Evolutionary conservation across 2,888 invertebrate species (phyloP), one percentile per base, ranked within the genome.

Genomic region (Salpingus planirostris): DNA sequence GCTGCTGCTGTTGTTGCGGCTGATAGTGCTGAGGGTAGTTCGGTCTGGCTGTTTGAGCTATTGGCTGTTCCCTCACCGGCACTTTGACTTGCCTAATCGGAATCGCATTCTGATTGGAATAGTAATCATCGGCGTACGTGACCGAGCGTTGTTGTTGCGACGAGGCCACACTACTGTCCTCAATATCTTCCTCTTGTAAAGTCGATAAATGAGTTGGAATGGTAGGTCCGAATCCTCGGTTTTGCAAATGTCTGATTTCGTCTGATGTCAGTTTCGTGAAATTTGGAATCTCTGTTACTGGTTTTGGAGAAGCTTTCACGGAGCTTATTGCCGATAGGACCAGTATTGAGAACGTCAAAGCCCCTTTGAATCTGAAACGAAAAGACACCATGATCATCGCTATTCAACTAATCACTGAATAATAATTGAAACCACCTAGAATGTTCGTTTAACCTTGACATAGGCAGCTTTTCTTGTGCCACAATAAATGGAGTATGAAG

Each of bases 81-180:
- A 50, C 49, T 22, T 49, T 36, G 24, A 41, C 44, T 29, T 51
- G 53, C 3, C 41, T 34, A 12, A 52, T 36, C 2, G 50, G 50
- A 27, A 56, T 48, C 2, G 47, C 40, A 31, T 55, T 55, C 11
- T 45, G 46, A 8, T 43, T 22, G 1, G 49, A 41, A 28, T 53
- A 56, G 21, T 51, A 47, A 25, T 52, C 51, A 11, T 49, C 47
- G 3, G 35, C 40, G 27, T 44, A 55, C 7, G 42, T 36, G 7
- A 49, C 46, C 10, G 45, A 36, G 28, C 49, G 40, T 7, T 42
- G 44, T 33, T 49, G 47, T 2, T 51, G 37, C 7, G 46, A 31
- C 7, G 38, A 34, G 7, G 37, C 27, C 13, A 24, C 13, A 2
- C 14, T 15, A 13, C 25, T 28, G 7, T 28, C 32, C 5, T 29